Conservation (phyloP, 1,140 invertebrate species). For the Macrosteles quadrilineatus region DNA sequence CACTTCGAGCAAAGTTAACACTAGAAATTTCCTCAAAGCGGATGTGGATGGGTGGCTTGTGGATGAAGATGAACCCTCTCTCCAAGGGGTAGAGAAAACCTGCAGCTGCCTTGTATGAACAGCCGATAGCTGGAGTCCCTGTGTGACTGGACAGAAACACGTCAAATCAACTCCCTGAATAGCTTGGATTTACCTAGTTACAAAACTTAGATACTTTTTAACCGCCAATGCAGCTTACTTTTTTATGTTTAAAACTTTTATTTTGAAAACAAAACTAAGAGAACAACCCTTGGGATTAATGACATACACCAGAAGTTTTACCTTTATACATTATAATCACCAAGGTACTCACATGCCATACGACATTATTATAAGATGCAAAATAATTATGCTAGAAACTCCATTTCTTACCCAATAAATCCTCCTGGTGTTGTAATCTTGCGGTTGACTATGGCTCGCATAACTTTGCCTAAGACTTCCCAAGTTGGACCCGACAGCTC, state of each 20-base stretch:
- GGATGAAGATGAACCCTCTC: slow-evolving; percentile 97
- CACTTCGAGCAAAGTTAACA: slow-evolving; percentile 96
- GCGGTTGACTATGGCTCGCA: slow-evolving; percentile 93
- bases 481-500: slow-evolving; percentile 91
- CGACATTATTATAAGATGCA: too few relatives aligned
- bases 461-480: slow-evolving; percentile 93
- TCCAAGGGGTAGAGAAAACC: slow-evolving; percentile 98
- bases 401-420: slow-evolving; percentile 87
- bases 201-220: too few relatives aligned
- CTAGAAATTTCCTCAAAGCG: slow-evolving; percentile 95
- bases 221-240: too few relatives aligned
- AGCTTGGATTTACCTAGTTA: too few relatives aligned
- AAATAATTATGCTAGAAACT: too few relatives aligned
- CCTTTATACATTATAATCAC: too few relatives aligned
- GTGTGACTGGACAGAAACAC: slow-evolving; percentile 66
- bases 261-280: too few relatives aligned
- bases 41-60: slow-evolving; percentile 98
- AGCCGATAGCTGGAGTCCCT: slow-evolving; percentile 88
- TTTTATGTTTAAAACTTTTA: too few relatives aligned
- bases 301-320: too few relatives aligned
- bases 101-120: slow-evolving; percentile 98
- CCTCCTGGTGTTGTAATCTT: slow-evolving; percentile 94
- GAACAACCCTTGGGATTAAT: too few relatives aligned
- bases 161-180: too few relatives aligned
- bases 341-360: too few relatives aligned